These are phyloP conservation scores for Cetoscarus ocellatus DNA, from an alignment of 2,797 vertebrate genomes.

Conservation along the genomic window DNA sequence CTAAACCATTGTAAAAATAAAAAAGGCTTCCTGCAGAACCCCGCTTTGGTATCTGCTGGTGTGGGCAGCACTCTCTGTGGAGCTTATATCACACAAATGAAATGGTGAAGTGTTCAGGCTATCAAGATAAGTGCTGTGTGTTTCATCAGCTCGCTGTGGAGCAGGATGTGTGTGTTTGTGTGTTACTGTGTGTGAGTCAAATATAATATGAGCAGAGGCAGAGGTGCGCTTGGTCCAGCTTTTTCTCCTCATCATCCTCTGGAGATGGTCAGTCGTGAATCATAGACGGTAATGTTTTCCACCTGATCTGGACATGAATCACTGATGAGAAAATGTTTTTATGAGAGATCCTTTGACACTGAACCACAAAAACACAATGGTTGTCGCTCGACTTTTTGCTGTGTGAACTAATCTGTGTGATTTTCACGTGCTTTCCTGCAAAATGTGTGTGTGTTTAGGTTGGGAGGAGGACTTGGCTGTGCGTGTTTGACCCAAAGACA, in stretches of 20 bases:
- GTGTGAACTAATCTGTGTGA: background rate
- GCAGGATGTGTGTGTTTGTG: constrained; percentile 9
- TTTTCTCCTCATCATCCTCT: constrained; percentile 35
- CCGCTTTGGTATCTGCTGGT: background rate
- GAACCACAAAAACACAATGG: constrained; percentile 17
- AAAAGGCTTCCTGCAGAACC: background rate
- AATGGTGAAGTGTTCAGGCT: constrained; percentile 30
- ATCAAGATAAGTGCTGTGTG: constrained; percentile 26
- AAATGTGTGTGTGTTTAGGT: constrained; percentile 76
- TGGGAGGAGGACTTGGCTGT: constrained; percentile 92
- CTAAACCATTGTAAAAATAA: background rate
- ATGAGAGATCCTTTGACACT: constrained; percentile 3
- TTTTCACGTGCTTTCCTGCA: background rate
- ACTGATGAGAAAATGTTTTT: constrained; percentile 32
- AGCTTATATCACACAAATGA: constrained; percentile 37
- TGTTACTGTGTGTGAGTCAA: constrained; percentile 9
- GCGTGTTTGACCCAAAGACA: constrained; percentile 89
- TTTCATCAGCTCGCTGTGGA: constrained; percentile 39
- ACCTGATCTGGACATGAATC: constrained; percentile 42
- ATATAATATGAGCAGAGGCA: constrained; percentile 32
- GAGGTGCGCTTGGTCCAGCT: constrained; percentile 34
- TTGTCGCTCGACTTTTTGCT: constrained; percentile 21
- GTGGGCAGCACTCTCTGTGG: constrained; percentile 26
- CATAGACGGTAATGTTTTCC: constrained; percentile 38
- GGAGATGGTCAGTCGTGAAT: constrained; percentile 54